Percentiles rank a stretch among this genome's conserved stretches.
Evolutionary conservation across 2,113 vertebrate species (phyloP).

Genomic region (Galeopterus variegatus): DNA sequence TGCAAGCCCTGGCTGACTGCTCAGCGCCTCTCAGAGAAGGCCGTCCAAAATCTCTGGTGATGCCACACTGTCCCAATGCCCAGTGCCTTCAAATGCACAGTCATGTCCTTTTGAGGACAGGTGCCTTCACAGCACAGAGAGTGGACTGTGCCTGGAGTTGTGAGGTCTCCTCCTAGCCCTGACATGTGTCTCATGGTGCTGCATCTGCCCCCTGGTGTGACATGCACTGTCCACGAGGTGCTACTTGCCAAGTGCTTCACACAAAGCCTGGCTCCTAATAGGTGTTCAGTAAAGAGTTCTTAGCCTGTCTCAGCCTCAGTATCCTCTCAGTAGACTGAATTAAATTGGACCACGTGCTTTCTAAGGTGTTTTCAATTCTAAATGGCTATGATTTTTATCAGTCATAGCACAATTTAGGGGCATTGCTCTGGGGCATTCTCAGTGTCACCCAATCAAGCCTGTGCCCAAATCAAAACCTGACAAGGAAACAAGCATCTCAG

Average conservation of each 20-base stretch:
- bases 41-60: neutral
- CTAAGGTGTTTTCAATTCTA: neutral
- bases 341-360: neutral
- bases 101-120: neutral
- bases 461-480: slow-evolving; percentile 66
- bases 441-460: slow-evolving; percentile 59
- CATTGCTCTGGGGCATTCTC: slow-evolving; percentile 47
- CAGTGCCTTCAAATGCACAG: neutral
- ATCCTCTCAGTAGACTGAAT: neutral
- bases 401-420: neutral
- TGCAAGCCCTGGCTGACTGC: neutral
- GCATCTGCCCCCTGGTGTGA: rapidly evolving
- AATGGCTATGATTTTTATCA: slow-evolving; percentile 27
- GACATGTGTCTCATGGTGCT: neutral
- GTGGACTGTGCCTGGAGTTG: neutral
- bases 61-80: too few relatives aligned
- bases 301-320: neutral
- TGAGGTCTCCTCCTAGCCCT: neutral
- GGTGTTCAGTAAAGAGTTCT: neutral
- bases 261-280: neutral
- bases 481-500: slow-evolving; percentile 47
- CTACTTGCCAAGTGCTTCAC: rapidly evolving
- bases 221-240: rapidly evolving
- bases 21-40: neutral
- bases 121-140: neutral